Percentiles rank a stretch among this genome's conserved stretches.
Evolutionary conservation across 2,888 invertebrate genomes (phyloP).

Genomic region (Barypeithes pellucidus): DNA sequence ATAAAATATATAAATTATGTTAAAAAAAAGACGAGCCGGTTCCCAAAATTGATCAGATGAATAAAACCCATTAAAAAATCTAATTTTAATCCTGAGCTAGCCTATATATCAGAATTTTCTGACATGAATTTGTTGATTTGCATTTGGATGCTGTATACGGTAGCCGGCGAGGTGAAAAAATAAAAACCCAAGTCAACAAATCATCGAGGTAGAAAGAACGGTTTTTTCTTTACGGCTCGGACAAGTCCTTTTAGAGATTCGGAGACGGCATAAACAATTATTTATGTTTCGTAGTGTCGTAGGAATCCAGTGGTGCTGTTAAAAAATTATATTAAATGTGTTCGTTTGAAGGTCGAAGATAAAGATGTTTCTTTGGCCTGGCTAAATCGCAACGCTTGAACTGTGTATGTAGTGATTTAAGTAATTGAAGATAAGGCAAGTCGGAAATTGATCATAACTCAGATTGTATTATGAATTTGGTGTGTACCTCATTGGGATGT

Average conservation of each 20-base stretch:
- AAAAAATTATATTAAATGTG: neutral
- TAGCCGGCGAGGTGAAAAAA: conserved; percentile 61
- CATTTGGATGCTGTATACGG: conserved; percentile 65
- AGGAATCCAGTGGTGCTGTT: conserved; percentile 29
- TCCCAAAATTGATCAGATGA: conserved; percentile 34
- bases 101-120: conserved; percentile 62
- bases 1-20: conserved; percentile 23
- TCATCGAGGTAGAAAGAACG: conserved; percentile 61
- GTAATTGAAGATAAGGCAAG: no score
- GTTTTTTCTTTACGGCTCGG: conserved; percentile 32
- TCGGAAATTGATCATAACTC: no score
- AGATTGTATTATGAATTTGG: no score
- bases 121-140: conserved; percentile 66
- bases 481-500: no score
- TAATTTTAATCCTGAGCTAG: conserved; percentile 64
- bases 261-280: conserved; percentile 45
- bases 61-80: conserved; percentile 50
- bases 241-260: conserved; percentile 43
- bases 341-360: no score
- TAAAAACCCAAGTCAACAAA: conserved; percentile 65
- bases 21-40: conserved; percentile 32
- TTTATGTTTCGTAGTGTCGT: conserved; percentile 43
- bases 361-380: no score
- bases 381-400: no score
- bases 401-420: no score